Base-by-base conservation (phyloP, 1,140 invertebrate genomes). In the Eciton burchellii region DNA sequence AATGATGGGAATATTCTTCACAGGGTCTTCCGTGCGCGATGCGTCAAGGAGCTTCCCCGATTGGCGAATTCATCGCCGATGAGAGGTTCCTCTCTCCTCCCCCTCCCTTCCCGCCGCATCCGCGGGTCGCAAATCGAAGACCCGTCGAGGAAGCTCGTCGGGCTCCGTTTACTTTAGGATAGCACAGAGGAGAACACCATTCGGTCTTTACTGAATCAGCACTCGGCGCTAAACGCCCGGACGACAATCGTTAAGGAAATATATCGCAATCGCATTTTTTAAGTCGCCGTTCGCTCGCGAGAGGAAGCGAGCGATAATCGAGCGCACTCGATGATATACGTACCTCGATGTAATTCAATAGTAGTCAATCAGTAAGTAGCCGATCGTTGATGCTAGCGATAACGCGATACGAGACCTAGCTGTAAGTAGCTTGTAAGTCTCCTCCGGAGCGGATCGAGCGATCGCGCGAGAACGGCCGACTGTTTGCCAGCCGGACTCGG, bases 231-330 rank as follows among this genome's bases (percentile, higher is more conserved):
- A 79, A 79, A n/a, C n/a, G n/a, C 70, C 63, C 52, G 63, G 49
- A 79, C 63, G 74, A 79, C 74, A 79, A 79, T 79, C 74, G 63
- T 79, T 79, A 79, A 79, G 24, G 63, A 19, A 56, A n/a, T n/a
- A n/a, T n/a, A n/a, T n/a, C 56, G 66, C 54, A 70, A 79, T 79
- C 49, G 52, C 49, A 79, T 79, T 79, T 79, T 79, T 21, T 68
- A 68, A 77, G 56, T 62, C 57, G 60, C 47, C 47, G 47, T 66
- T 49, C 60, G 9, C 63, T 68, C 49, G 21, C 21, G 49, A 26
- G 74, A 19, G 63, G 43, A 29, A 29, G 19, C 62, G 35, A 29
- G 41, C 24, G 12, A 35, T 43, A 49, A 52, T 12, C 57, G 26
- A 3, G 8, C 47, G 29, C 56, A 59, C 24, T 57, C n/a, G 43